Conservation (phyloP, 1,140 invertebrate genomes). For the Augochlora pura region DNA sequence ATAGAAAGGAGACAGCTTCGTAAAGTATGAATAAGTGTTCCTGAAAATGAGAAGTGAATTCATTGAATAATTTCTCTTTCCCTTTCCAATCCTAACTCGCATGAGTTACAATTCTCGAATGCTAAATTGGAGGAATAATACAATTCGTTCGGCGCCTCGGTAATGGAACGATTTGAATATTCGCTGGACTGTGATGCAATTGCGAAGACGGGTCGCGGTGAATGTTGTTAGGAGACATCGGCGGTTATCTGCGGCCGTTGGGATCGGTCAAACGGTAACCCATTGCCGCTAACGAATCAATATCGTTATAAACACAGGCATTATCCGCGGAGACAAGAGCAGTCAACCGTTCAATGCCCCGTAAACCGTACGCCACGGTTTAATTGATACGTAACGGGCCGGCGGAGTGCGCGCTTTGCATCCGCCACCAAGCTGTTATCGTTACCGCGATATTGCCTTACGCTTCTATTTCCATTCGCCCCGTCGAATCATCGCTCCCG, state of each 20-base stretch:
- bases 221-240: not conserved
- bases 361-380: conserved; percentile 34
- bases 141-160: too few relatives aligned
- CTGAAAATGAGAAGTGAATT: too few relatives aligned
- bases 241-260: not conserved
- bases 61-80: too few relatives aligned
- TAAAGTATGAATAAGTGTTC: too few relatives aligned
- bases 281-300: conserved; percentile 49
- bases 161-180: not conserved
- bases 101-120: too few relatives aligned
- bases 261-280: conserved; percentile 26
- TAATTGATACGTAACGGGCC: conserved; percentile 56
- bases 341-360: conserved; percentile 57
- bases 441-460: too few relatives aligned
- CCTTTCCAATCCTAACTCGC: too few relatives aligned
- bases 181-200: not conserved
- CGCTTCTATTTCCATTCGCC: too few relatives aligned
- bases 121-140: too few relatives aligned
- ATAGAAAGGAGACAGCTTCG: too few relatives aligned
- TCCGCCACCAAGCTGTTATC: not conserved
- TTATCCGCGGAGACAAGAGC: conserved; percentile 59
- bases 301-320: conserved; percentile 54
- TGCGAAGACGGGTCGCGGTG: not conserved
- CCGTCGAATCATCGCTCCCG: conserved; percentile 7
- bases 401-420: conserved; percentile 27